Evolutionary conservation across 2,888 invertebrate species (phyloP), one percentile per base, ranked within the genome.

Genomic region (Pristionchus fissidentatus): DNA sequence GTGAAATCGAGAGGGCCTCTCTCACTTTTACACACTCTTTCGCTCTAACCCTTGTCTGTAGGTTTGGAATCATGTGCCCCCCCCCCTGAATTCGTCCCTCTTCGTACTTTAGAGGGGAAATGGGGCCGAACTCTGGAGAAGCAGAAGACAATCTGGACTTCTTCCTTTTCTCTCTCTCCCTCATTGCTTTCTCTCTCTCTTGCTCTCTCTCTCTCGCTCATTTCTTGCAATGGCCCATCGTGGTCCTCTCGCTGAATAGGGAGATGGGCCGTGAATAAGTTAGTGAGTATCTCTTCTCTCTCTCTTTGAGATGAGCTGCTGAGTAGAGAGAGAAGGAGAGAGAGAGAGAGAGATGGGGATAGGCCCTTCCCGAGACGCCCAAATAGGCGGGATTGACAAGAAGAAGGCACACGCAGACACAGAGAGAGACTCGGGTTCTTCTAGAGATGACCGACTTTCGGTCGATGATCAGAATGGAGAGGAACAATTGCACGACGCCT

Each of bases 241-340:
- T 52, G 49, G 43, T 49, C 41, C 35, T 26, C 52, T 10, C 46
- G 26, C 32, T 77, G 49, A 52, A 77, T 49, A 52, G 79, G 32
- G 38, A 35, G 55, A 79, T 55, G 29, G 79, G 57, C 79, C 55
- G 79, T 79, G 79, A 79, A 79, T 79, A 79, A 79, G 79, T 79
- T 55, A 79, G 75, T 41, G 35, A 26, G 32, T 43, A 73, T 46
- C 43, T 38, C 70, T 70, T n/a, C n/a, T 60, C 29, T 26, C 29
- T 60, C 62, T 60, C 10, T 49, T 49, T 49, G 13, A 49, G 19
- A 19, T 49, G 49, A 49, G 10, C 49, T 15, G 49, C 49, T 13
- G 32, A 29, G n/a, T 62, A 29, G 26, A 8, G 35, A 78, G 78
- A 78, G 15, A n/a, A 22, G 0, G 52, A 55, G 55, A 78, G 52